These are phyloP conservation scores for Brachionus sp. DNA, from an alignment of 1,140 invertebrate genomes.

Conservation along the genomic window DNA sequence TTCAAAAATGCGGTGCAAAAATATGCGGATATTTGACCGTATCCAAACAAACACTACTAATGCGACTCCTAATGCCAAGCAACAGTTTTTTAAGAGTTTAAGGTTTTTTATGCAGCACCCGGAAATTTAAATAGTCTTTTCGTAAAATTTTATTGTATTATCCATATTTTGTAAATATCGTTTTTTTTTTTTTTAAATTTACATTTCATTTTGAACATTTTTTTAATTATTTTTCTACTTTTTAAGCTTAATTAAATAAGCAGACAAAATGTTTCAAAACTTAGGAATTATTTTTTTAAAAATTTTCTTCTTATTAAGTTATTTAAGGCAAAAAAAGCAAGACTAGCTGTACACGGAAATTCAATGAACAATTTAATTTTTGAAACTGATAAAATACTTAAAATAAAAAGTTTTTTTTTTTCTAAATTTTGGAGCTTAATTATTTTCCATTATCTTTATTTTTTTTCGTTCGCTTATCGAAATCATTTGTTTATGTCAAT, in stretches of 20 bases:
- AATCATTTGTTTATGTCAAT: not conserved
- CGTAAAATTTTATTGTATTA: slow-evolving; percentile 31
- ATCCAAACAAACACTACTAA: not conserved
- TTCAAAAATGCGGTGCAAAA: not conserved
- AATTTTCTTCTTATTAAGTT: slow-evolving; percentile 14
- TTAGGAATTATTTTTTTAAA: slow-evolving; percentile 38
- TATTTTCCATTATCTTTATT: not conserved
- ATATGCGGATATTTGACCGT: not conserved
- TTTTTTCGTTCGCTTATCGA: not conserved
- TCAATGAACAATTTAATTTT: slow-evolving; percentile 6
- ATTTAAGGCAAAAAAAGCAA: not conserved
- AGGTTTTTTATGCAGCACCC: slow-evolving; percentile 41
- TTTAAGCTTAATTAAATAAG: slow-evolving; percentile 17
- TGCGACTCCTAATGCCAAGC: not conserved
- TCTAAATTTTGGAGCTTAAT: not conserved
- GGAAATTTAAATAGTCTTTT: slow-evolving; percentile 11
- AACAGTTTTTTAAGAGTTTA: slow-evolving; percentile 19
- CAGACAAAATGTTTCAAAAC: slow-evolving; percentile 11
- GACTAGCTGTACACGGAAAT: not conserved
- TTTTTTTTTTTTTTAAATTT: slow-evolving; percentile 30
- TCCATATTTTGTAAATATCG: slow-evolving; percentile 44
- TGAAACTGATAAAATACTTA: not conserved
- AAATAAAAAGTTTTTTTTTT: not conserved
- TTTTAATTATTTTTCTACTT: slow-evolving; percentile 37
- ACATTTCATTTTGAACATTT: slow-evolving; percentile 34